Conservation (phyloP, 2,888 invertebrate genomes). For the Rosalia funebris region DNA sequence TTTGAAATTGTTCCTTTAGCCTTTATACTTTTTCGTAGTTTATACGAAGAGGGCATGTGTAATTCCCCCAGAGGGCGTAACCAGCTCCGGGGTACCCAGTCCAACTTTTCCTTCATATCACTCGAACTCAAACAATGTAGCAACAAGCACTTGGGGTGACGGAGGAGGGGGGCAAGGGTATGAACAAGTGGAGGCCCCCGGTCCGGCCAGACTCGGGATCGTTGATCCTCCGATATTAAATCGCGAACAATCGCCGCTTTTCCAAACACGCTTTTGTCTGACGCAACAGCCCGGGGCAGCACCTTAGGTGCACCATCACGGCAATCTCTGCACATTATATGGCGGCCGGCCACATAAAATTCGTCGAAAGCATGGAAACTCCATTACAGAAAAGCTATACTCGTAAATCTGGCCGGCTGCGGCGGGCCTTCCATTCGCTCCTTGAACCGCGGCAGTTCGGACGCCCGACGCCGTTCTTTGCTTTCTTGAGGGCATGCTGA, state of each 20-base stretch:
- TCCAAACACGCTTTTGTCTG: slow-evolving; percentile 50
- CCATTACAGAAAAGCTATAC: slow-evolving; percentile 63
- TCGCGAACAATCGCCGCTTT: slow-evolving; percentile 52
- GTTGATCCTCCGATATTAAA: slow-evolving; percentile 54
- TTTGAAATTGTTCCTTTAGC: no score
- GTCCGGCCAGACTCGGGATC: no score
- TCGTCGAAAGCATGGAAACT: slow-evolving; percentile 64
- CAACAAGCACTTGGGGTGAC: no score
- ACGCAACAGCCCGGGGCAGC: slow-evolving; percentile 55
- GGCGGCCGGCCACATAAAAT: slow-evolving; percentile 62
- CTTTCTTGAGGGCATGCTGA: slow-evolving; percentile 36
- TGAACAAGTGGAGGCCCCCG: no score
- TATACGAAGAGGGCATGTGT: no score
- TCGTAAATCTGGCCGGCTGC: slow-evolving; percentile 61
- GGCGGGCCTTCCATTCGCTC: slow-evolving; percentile 43
- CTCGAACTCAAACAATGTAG: no score
- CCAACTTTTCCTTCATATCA: no score
- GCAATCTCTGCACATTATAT: slow-evolving; percentile 60
- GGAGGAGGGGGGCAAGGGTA: no score
- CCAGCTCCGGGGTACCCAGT: no score
- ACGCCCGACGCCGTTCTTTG: slow-evolving; percentile 24
- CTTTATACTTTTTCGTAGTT: no score
- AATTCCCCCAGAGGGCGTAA: no score
- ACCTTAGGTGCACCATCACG: slow-evolving; percentile 60
- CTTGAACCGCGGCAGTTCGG: neutral